Evolutionary conservation across 2,797 vertebrate genomes (phyloP).

Genomic region (Hapalemur alaotrensis): DNA sequence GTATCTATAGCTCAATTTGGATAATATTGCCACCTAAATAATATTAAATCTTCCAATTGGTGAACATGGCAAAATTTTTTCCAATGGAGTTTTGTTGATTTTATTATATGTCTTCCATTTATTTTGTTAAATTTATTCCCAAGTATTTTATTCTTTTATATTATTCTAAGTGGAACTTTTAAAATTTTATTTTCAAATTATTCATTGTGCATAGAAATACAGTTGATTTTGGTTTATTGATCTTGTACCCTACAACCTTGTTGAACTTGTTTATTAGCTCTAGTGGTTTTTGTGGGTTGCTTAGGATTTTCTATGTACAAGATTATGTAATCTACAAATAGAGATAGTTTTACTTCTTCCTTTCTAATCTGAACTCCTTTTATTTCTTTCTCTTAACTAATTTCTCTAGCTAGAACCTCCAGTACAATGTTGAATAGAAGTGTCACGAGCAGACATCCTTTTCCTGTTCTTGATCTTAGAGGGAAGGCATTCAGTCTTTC

Average conservation of each 20-base stretch:
- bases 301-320: neutral
- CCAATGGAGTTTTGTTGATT: neutral
- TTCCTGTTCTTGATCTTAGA: neutral
- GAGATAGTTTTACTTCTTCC: neutral
- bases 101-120: neutral
- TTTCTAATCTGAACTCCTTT: neutral
- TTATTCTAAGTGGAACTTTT: neutral
- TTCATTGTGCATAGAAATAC: neutral
- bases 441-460: neutral
- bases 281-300: neutral
- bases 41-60: neutral
- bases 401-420: neutral
- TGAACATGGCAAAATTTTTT: neutral
- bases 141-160: neutral
- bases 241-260: neutral
- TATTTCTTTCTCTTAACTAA: neutral
- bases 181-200: neutral
- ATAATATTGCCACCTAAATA: neutral
- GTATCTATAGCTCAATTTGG: neutral
- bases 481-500: neutral
- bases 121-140: neutral
- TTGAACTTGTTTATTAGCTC: neutral
- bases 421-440: neutral
- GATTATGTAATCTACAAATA: neutral
- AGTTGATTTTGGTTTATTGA: neutral